Evolutionary conservation across 1,140 invertebrate species (phyloP).

Genomic region (Drosophila dunni): DNA sequence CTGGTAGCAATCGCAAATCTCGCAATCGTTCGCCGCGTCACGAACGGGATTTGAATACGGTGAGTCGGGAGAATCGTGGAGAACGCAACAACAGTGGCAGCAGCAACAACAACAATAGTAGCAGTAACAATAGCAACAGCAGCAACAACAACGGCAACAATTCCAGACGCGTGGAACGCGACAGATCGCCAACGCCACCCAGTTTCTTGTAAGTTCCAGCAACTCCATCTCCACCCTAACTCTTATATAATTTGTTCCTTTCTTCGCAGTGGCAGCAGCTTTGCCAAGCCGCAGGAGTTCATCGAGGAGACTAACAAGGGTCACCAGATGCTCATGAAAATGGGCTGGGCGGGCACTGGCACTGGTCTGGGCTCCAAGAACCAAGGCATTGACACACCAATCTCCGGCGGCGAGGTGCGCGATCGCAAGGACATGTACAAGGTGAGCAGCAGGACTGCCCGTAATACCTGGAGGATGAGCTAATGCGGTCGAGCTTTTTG

Average conservation of each 20-base stretch:
- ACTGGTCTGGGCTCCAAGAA: constrained; percentile 95
- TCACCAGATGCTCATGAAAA: constrained; percentile 97
- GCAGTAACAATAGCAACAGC: constrained; percentile 35
- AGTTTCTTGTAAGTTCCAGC: constrained; percentile 89
- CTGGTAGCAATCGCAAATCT: constrained; percentile 56
- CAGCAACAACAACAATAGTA: constrained; percentile 37
- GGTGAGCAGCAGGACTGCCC: constrained; percentile 85
- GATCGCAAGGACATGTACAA: constrained; percentile 95
- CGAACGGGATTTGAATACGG: constrained; percentile 59
- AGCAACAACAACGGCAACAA: constrained; percentile 45
- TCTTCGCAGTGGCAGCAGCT: constrained; percentile 76
- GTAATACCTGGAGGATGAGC: background rate
- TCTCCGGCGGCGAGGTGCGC: constrained; percentile 95
- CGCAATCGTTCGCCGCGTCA: constrained; percentile 76
- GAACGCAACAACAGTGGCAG: constrained; percentile 49
- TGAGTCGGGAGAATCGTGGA: constrained; percentile 44
- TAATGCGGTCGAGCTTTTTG: background rate
- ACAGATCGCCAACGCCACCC: constrained; percentile 91
- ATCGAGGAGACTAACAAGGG: constrained; percentile 96
- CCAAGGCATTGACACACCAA: constrained; percentile 97
- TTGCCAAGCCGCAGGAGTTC: constrained; percentile 86
- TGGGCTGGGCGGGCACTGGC: constrained; percentile 95
- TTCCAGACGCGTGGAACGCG: constrained; percentile 78
- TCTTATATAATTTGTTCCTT: background rate
- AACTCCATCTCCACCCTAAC: background rate